Percentiles rank a stretch among this genome's conserved stretches.
Conservation (phyloP, 2,797 vertebrate species). For the Oceanodroma leucorhoa region DNA sequence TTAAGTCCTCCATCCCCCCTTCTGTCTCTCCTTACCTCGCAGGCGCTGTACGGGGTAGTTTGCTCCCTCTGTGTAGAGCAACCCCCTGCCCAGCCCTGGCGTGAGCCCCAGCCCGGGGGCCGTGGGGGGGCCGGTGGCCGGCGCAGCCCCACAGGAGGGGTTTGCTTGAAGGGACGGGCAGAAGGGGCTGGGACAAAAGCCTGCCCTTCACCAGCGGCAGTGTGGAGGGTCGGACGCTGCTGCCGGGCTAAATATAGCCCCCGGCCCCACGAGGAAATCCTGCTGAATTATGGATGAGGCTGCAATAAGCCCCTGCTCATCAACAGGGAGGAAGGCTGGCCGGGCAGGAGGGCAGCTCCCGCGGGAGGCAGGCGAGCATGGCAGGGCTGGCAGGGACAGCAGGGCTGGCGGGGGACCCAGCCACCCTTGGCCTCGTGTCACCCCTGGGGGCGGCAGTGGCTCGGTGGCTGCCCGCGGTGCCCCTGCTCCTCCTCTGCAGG, state of each 20-base stretch:
- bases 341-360: background rate
- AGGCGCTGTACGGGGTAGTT: fast-evolving
- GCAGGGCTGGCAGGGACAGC: background rate
- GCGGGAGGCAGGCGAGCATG: fast-evolving
- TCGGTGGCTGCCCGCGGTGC: background rate
- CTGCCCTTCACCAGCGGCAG: background rate
- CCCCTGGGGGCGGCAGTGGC: background rate
- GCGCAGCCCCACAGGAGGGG: fast-evolving
- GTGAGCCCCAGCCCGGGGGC: background rate
- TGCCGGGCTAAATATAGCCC: constrained; percentile 15
- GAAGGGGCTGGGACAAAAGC: background rate
- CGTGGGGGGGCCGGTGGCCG: fast-evolving
- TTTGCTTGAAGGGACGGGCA: fast-evolving
- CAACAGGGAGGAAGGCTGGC: background rate
- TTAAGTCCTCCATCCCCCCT: background rate
- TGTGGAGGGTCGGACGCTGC: background rate
- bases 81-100: background rate
- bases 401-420: background rate
- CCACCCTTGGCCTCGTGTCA: background rate
- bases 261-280: background rate
- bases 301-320: background rate
- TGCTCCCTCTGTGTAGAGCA: background rate
- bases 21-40: background rate
- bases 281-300: constrained; percentile 46
- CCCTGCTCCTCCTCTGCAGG: constrained; percentile 32